A percentile compares a stretch with the other conserved stretches of the same genome.
These are phyloP conservation scores for Promerops cafer DNA, from an alignment of 2,113 vertebrate genomes.

Conservation along the genomic window DNA sequence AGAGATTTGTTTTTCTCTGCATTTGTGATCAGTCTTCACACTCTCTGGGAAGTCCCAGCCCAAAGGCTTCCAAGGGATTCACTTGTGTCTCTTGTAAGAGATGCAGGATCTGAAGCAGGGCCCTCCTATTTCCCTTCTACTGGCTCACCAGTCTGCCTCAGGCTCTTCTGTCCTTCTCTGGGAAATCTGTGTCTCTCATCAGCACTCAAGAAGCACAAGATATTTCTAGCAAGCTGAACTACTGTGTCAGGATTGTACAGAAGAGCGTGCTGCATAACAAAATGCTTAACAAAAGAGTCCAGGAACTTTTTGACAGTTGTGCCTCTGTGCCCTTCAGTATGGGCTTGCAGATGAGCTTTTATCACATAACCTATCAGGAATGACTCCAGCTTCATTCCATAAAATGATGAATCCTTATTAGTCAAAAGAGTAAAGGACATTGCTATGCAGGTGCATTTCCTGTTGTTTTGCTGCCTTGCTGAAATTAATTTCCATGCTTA, in stretches of 20 bases:
- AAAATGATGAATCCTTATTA: neutral
- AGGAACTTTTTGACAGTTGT: neutral
- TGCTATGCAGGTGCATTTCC: neutral
- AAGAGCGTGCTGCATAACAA: neutral
- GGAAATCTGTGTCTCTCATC: neutral
- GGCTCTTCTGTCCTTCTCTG: neutral
- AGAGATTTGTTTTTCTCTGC: neutral
- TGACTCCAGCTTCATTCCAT: neutral
- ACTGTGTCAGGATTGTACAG: neutral
- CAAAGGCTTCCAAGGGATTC: neutral
- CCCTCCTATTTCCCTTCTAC: neutral
- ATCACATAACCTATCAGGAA: neutral
- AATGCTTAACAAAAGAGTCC: neutral
- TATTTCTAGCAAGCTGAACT: neutral
- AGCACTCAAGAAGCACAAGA: neutral
- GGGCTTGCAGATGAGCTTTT: neutral
- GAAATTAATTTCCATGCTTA: neutral
- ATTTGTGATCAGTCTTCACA: neutral
- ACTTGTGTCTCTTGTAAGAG: fast-evolving
- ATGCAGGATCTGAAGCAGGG: neutral
- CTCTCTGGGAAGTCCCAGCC: neutral
- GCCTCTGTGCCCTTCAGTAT: neutral
- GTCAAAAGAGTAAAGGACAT: neutral
- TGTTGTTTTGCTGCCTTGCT: neutral
- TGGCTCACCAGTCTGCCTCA: neutral